Conservation (phyloP, 53 echinoderm and acorn worm species). For the Astropecten irregularis region DNA sequence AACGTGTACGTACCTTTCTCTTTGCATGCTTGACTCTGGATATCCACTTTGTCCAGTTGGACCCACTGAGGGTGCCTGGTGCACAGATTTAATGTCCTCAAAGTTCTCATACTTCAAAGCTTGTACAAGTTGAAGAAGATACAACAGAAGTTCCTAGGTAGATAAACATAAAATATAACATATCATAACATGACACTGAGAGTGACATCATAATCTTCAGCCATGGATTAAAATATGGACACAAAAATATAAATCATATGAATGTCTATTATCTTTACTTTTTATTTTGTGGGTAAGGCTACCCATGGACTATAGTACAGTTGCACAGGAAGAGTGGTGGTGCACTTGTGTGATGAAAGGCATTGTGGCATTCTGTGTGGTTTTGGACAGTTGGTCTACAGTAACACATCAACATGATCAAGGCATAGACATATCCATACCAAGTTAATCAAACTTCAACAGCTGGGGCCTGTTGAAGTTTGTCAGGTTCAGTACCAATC, state of each 20-base stretch:
- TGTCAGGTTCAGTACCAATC: too few species aligned
- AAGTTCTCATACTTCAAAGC: slow-evolving; percentile 94
- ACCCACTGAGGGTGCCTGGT: slow-evolving; percentile 42
- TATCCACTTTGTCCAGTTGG: slow-evolving; percentile 48
- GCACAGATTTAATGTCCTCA: slow-evolving; percentile 81
- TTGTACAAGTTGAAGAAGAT: slow-evolving; percentile 98
- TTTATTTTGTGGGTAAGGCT: too few species aligned
- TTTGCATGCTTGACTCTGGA: slow-evolving; percentile 54
- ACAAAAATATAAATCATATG: not conserved
- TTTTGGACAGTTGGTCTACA: too few species aligned
- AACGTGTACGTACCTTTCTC: slow-evolving; percentile 82
- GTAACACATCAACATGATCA: too few species aligned
- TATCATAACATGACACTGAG: not conserved
- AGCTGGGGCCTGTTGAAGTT: too few species aligned
- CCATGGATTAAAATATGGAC: not conserved
- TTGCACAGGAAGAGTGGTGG: too few species aligned
- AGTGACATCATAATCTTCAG: not conserved
- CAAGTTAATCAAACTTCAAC: too few species aligned
- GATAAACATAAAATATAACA: not conserved
- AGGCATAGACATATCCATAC: too few species aligned
- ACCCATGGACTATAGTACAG: too few species aligned
- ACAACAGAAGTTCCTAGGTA: slow-evolving; percentile 90
- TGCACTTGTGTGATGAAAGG: too few species aligned
- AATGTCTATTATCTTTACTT: too few species aligned
- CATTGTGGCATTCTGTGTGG: too few species aligned